Conservation (phyloP, 2,888 invertebrate species). For the Ennomos quercinarius region DNA sequence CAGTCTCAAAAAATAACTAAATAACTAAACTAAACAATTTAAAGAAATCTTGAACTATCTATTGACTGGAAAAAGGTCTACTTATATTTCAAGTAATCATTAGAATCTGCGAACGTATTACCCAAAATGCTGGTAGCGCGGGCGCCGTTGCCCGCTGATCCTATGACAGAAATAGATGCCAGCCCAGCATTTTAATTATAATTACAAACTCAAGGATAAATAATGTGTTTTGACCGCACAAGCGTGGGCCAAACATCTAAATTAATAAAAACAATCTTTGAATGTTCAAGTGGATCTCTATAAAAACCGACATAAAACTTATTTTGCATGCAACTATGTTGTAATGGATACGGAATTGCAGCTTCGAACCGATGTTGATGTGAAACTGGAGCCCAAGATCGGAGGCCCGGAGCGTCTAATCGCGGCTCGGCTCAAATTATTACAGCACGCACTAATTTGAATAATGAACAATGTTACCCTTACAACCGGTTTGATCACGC, state of each 20-base stretch:
- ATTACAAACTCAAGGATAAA: slow-evolving; percentile 5
- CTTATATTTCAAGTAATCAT: too few species aligned
- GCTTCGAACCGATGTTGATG: slow-evolving; percentile 14
- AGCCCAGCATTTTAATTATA: too few species aligned
- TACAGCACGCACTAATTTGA: slow-evolving; percentile 81
- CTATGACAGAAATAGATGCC: too few species aligned
- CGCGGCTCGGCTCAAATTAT: slow-evolving; percentile 69
- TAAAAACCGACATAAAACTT: slow-evolving; percentile 2
- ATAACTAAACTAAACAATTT: too few species aligned
- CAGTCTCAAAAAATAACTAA: too few species aligned
- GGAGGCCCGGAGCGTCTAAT: slow-evolving; percentile 53
- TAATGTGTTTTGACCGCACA: too few species aligned
- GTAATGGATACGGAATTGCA: slow-evolving; percentile 32
- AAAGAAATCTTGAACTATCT: too few species aligned
- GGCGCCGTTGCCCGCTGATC: too few species aligned
- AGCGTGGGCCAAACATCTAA: neutral
- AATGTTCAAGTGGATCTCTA: neutral
- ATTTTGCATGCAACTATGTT: slow-evolving; percentile 23
- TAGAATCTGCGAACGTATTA: too few species aligned
- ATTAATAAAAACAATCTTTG: neutral
- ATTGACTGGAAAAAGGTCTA: too few species aligned
- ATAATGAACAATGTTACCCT: slow-evolving; percentile 80
- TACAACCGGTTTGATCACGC: slow-evolving; percentile 75
- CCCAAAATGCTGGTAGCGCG: too few species aligned
- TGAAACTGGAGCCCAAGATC: slow-evolving; percentile 13